Conservation (phyloP, 2,888 invertebrate species). For the Halictus ligatus region DNA sequence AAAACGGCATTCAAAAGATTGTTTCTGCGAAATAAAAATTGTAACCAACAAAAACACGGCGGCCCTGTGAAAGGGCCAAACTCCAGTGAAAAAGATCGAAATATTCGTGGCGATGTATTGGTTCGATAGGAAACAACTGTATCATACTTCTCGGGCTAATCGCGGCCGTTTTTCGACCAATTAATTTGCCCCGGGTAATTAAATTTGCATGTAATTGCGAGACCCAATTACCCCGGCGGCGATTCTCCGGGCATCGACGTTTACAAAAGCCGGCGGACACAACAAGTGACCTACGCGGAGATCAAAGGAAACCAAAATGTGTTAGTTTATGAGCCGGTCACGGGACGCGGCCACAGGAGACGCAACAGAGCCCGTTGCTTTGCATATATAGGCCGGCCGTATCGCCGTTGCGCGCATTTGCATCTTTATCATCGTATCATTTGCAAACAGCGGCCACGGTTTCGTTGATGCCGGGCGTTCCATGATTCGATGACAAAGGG, state of each 20-base stretch:
- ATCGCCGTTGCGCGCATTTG: conserved; percentile 39
- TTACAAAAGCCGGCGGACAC: conserved; percentile 45
- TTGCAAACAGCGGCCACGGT: conserved; percentile 42
- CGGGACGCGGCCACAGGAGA: conserved; percentile 32
- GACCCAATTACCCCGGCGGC: conserved; percentile 41
- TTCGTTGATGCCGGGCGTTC: conserved; percentile 32
- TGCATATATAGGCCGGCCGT: conserved; percentile 44
- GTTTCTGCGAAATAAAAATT: too few species aligned
- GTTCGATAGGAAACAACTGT: not conserved
- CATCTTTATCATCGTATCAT: conserved; percentile 58
- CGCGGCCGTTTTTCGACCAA: conserved; percentile 18
- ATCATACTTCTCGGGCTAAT: not conserved
- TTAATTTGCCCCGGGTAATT: conserved; percentile 41
- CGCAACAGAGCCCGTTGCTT: conserved; percentile 50
- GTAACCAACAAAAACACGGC: too few species aligned
- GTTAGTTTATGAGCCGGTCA: conserved; percentile 53
- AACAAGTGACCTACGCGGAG: conserved; percentile 43
- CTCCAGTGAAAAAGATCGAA: too few species aligned
- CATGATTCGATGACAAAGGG: conserved; percentile 29
- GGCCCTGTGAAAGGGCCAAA: too few species aligned
- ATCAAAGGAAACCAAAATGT: conserved; percentile 61
- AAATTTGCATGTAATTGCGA: conserved; percentile 47
- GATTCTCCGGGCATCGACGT: conserved; percentile 26
- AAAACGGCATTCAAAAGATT: too few species aligned
- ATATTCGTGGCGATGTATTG: too few species aligned